Evolutionary conservation across 2,888 invertebrate genomes (phyloP).

Genomic region (Cheilosia scutellata): DNA sequence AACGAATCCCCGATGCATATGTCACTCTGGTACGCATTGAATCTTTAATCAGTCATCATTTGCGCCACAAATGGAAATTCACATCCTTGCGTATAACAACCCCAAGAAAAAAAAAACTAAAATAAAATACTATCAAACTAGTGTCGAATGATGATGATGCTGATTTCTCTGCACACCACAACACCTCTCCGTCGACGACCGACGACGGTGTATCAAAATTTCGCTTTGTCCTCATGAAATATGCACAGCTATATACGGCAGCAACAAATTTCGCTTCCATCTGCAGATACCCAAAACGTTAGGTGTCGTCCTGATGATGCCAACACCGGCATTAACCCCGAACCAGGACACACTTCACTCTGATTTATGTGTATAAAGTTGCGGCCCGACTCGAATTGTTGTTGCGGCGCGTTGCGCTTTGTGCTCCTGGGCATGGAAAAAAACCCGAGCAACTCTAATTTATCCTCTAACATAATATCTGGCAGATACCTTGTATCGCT

Average conservation of each 20-base stretch:
- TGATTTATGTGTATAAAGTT: slow-evolving; percentile 70
- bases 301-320: slow-evolving; percentile 54
- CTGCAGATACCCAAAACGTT: slow-evolving; percentile 40
- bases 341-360: slow-evolving; percentile 44
- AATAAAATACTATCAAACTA: slow-evolving; percentile 7
- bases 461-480: slow-evolving; percentile 45
- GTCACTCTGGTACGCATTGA: slow-evolving; percentile 58
- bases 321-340: slow-evolving; percentile 52
- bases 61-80: slow-evolving; percentile 42
- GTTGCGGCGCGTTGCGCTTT: slow-evolving; percentile 53
- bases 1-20: slow-evolving; percentile 29
- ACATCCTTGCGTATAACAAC: slow-evolving; percentile 6
- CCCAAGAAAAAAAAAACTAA: background rate
- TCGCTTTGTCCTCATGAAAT: slow-evolving; percentile 65
- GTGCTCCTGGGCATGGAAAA: slow-evolving; percentile 40
- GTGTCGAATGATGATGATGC: slow-evolving; percentile 40
- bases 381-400: slow-evolving; percentile 47
- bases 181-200: background rate
- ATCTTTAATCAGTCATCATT: slow-evolving; percentile 72
- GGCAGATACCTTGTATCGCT: slow-evolving; percentile 64
- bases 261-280: slow-evolving; percentile 30
- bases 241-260: slow-evolving; percentile 56
- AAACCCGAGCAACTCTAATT: slow-evolving; percentile 49
- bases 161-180: slow-evolving; percentile 27
- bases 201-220: slow-evolving; percentile 51